Evolutionary conservation across 2,888 invertebrate species (phyloP).

Genomic region (Thereva nobilitata): DNA sequence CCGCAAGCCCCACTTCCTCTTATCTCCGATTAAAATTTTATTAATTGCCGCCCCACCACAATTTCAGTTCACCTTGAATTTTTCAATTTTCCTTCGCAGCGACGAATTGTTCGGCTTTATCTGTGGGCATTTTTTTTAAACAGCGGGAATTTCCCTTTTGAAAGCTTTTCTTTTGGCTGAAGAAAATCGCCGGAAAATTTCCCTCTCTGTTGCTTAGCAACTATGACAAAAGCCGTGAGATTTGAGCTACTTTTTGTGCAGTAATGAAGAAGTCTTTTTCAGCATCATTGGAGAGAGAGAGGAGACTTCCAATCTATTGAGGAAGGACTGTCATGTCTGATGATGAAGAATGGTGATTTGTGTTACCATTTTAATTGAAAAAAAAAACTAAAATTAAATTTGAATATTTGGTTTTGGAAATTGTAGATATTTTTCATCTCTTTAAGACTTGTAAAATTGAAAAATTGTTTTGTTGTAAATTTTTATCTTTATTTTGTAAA

Average conservation of each 20-base stretch:
- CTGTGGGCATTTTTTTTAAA: background rate
- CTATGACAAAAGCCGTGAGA: background rate
- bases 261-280: background rate
- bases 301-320: background rate
- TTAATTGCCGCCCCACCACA: slow-evolving; percentile 5
- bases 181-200: background rate
- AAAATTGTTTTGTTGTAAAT: too few species aligned
- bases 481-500: too few species aligned
- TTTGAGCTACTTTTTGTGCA: background rate
- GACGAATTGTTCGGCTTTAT: background rate
- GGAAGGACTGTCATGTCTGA: background rate
- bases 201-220: slow-evolving; percentile 10
- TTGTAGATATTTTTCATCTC: too few species aligned
- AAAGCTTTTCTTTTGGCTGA: background rate
- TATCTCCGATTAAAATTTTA: slow-evolving; percentile 19
- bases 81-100: slow-evolving; percentile 9
- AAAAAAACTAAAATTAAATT: too few species aligned
- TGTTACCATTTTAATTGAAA: too few species aligned
- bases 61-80: slow-evolving; percentile 5
- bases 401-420: too few species aligned
- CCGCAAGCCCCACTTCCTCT: background rate
- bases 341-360: too few species aligned
- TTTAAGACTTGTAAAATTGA: too few species aligned
- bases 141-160: background rate
- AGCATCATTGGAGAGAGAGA: background rate